These are phyloP conservation scores for Choloepus hoffmanni DNA, from an alignment of 2,113 vertebrate genomes.

Conservation along the genomic window DNA sequence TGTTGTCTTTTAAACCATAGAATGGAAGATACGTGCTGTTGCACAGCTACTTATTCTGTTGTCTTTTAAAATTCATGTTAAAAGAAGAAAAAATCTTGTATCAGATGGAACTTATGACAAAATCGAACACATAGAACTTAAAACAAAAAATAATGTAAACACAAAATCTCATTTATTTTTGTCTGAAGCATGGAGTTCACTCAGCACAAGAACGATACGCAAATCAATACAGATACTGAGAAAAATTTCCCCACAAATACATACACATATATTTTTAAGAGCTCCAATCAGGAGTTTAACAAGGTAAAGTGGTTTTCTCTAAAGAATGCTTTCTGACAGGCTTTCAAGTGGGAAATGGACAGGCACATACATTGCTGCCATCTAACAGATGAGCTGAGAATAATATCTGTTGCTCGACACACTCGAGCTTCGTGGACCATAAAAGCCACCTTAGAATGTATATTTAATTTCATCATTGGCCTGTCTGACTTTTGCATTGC, in stretches of 20 bases:
- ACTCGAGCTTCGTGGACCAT: neutral
- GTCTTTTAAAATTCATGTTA: conserved; percentile 2
- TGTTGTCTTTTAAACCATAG: neutral
- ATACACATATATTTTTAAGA: conserved; percentile 42
- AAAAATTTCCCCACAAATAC: conserved; percentile 61
- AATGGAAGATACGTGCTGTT: neutral
- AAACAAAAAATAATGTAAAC: conserved; percentile 68
- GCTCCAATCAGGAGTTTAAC: conserved; percentile 69
- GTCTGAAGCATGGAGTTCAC: conserved; percentile 78
- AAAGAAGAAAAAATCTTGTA: conserved; percentile 13
- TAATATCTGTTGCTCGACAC: neutral
- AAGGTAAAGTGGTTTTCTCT: conserved; percentile 65
- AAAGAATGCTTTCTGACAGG: conserved; percentile 64
- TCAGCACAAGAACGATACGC: conserved; percentile 80
- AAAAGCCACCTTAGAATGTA: conserved; percentile 1
- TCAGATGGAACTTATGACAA: conserved; percentile 29
- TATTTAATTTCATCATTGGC: neutral
- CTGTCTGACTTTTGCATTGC: neutral
- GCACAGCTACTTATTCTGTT: conserved; percentile 27
- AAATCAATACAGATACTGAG: conserved; percentile 77
- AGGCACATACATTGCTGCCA: neutral
- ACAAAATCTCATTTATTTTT: conserved; percentile 86
- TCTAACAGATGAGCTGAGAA: neutral
- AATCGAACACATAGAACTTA: neutral
- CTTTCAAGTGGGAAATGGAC: neutral